Evolutionary conservation across 1,140 invertebrate genomes (phyloP).

Genomic region (Venustaconcha ellipsiformis): DNA sequence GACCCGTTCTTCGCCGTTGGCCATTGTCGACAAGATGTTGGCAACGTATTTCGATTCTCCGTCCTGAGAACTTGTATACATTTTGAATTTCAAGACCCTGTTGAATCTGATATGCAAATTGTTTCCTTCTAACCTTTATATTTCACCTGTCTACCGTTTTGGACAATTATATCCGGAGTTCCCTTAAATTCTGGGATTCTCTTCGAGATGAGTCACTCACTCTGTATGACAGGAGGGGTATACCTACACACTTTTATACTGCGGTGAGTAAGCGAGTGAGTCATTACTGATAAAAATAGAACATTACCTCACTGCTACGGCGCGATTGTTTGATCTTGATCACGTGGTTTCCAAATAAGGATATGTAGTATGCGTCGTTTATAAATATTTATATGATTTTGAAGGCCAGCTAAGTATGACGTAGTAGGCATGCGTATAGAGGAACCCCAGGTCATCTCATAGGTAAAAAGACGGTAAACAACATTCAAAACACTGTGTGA

Average conservation of each 20-base stretch:
- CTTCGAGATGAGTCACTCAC: conserved; percentile 28
- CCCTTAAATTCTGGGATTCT: conserved; percentile 11
- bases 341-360: conserved; percentile 32
- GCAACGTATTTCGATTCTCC: conserved; percentile 37
- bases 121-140: background rate
- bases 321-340: background rate
- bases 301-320: conserved; percentile 20
- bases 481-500: too few species aligned
- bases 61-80: conserved; percentile 25
- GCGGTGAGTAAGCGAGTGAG: conserved; percentile 18
- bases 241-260: conserved; percentile 35
- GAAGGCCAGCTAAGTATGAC: too few species aligned
- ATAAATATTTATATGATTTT: too few species aligned
- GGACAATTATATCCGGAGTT: conserved; percentile 3
- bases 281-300: conserved; percentile 32
- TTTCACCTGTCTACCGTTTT: background rate
- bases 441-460: too few species aligned
- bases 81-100: background rate
- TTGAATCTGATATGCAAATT: background rate
- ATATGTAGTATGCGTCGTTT: conserved; percentile 7
- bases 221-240: conserved; percentile 16
- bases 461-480: too few species aligned
- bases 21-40: conserved; percentile 29
- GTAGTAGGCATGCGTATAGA: too few species aligned
- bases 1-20: conserved; percentile 23